Base-by-base conservation (phyloP, 2,888 invertebrate genomes). In the Acrobasis repandana region DNA sequence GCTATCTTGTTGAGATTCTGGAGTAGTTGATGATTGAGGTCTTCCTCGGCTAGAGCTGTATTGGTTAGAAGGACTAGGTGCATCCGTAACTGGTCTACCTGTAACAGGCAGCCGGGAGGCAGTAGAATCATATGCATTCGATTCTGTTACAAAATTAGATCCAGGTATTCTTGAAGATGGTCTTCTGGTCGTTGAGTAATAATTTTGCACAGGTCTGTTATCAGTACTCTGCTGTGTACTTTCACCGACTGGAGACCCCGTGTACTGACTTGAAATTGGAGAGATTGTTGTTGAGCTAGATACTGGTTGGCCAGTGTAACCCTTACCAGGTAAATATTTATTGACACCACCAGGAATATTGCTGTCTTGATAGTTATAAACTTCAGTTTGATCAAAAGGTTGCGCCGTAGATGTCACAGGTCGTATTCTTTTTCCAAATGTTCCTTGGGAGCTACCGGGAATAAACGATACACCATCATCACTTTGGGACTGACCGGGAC, bases 241-340 rank as follows among this genome's bases (percentile, higher is more conserved):
- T 15, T 18, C 6, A 11, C 14, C 15, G n/a, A 15, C 20, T 11
- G 20, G 28, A 16, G 47, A 28, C 11, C 16, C 48, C 8, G 11
- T 20, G 16, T 16, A 48, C 48, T 49, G 57, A 18, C 46, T 47
- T 11, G 48, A 36, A 6, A 49, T 36, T 3, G 58, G 48, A 14
- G 58, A 5, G 36, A 5, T 18, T 34, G 58, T 58, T 9, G 34
- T 58, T 9, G 58, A 18, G 10, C 48, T 49, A 38, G 38, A 36
- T n/a, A 20, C 16, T 36, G 49, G 36, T 20, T 57, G 56, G 11
- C 15, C 8, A 47, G 33, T 33, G 34, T 58, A 36, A 52, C 34
- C 14, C 16, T 48, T 58, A 2, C 9, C 36, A 49, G 36, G 48
- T 38, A 54, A 38, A 54, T 38, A 38, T 20, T 54, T 38, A 8